phyloP scores from a whole-genome alignment of 2,113 vertebrate species.

The Podarcis muralis region DNA sequence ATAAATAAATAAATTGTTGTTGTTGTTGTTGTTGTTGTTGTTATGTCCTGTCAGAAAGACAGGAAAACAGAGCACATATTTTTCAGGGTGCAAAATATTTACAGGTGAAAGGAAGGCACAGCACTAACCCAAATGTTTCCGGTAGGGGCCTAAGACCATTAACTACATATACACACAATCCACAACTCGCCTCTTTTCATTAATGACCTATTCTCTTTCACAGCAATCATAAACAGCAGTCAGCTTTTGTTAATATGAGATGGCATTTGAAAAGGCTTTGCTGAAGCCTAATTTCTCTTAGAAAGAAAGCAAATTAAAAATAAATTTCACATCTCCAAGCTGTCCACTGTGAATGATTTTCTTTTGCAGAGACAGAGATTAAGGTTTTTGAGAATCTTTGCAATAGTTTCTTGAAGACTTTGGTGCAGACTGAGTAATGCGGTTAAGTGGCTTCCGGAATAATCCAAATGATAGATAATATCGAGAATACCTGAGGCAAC shows the following conservation, averaged over 20 bases:
- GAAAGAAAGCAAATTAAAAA: slow-evolving; percentile 29
- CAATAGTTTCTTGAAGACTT: slow-evolving; percentile 35
- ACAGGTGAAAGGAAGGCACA: too few species aligned
- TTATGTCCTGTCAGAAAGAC: too few species aligned
- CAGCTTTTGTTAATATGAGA: slow-evolving; percentile 31
- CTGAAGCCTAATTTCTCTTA: slow-evolving; percentile 46
- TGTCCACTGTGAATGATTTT: slow-evolving; percentile 44
- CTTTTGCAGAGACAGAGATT: slow-evolving; percentile 45
- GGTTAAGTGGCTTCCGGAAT: slow-evolving; percentile 32
- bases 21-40: too few species aligned
- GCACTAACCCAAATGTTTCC: slow-evolving; percentile 23
- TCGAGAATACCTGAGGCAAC: slow-evolving; percentile 38
- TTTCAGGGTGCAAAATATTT: too few species aligned
- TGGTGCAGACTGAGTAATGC: slow-evolving; percentile 19
- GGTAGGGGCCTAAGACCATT: slow-evolving; percentile 27
- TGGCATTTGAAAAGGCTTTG: slow-evolving; percentile 24
- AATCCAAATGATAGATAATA: slow-evolving; percentile 41
- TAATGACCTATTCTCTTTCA: slow-evolving; percentile 52
- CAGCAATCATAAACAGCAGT: slow-evolving; percentile 43
- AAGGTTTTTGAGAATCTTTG: slow-evolving; percentile 35
- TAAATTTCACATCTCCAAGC: slow-evolving; percentile 42
- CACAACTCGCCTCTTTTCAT: slow-evolving; percentile 47
- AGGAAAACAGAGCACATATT: too few species aligned
- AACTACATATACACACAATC: slow-evolving; percentile 40
- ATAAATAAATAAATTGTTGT: too few species aligned